Evolutionary conservation across 2,888 invertebrate genomes (phyloP), one percentile per base, ranked within the genome.

Genomic region (Acanthoscelides obtectus): DNA sequence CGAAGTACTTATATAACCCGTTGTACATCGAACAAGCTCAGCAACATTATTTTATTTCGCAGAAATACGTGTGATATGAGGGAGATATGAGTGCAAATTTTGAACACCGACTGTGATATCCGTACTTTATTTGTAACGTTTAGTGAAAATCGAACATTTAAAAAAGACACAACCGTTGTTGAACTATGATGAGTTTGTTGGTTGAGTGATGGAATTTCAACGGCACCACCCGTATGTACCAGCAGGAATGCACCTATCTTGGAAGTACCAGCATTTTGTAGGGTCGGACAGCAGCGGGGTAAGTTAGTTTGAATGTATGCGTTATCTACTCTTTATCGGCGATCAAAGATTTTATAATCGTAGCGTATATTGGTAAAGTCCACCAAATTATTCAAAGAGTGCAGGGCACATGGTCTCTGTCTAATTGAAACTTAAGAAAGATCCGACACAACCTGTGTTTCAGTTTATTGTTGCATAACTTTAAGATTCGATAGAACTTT

Each of bases 241-340:
- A 65, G 72, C 72, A 20, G 72, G 73, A 19, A 77, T 75, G 66
- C 77, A 76, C 27, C 72, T 76, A 68, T 67, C 76, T 45, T 79
- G 78, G 79, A 78, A 79, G 70, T 78, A 78, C 64, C 70, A 72
- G 6, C 78, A 77, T n/a, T 76, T 76, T 67, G 71, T 75, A n/a
- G 77, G 78, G 69, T 77, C 77, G 12, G 81, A 81, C 71, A 81
- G 45, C 45, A 45, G 80, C 72, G 80, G 81, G 75, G 81, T 81
- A 70, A 80, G 81, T 79, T 21, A n/a, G 45, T 12, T 45, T 1
- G 17, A 45, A 45, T 12, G n/a, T n/a, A n/a, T n/a, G n/a, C n/a
- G n/a, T n/a, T n/a, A n/a, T n/a, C n/a, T n/a, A n/a, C n/a, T n/a
- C n/a, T n/a, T n/a, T n/a, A n/a, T n/a, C n/a, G n/a, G n/a, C n/a